Evolutionary conservation across 1,140 invertebrate species (phyloP).

Genomic region (Elysia chlorotica): DNA sequence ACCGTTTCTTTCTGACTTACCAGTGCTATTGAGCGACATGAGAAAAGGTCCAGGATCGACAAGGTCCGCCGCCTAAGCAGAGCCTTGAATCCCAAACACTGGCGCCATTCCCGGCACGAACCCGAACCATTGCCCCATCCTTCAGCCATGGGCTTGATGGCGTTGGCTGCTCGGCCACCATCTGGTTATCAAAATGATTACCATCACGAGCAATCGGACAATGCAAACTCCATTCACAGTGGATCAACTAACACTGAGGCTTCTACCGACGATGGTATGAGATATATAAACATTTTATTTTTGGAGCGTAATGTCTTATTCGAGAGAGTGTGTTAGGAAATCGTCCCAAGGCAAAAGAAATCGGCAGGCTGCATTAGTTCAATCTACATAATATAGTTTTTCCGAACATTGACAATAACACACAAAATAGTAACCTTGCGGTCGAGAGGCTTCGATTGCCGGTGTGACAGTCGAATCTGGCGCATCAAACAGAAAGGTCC

Average conservation of each 20-base stretch:
- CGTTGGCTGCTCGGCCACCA: background rate
- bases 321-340: background rate
- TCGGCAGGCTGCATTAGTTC: too few species aligned
- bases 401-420: too few species aligned
- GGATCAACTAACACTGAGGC: background rate
- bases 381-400: too few species aligned
- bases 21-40: constrained; percentile 6
- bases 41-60: constrained; percentile 14
- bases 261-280: background rate
- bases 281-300: background rate
- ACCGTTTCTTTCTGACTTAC: too few species aligned
- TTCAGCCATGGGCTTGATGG: constrained; percentile 11
- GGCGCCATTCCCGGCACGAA: constrained; percentile 13
- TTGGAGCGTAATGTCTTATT: background rate
- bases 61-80: constrained; percentile 18
- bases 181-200: background rate
- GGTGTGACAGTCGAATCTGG: too few species aligned
- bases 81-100: constrained; percentile 25
- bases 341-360: too few species aligned
- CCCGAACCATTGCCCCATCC: constrained; percentile 16
- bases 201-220: background rate
- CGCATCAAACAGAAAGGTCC: too few species aligned
- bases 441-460: too few species aligned
- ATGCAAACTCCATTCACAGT: background rate
- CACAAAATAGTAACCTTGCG: too few species aligned